Evolutionary conservation across 2,113 vertebrate species (phyloP).

Genomic region (Saguinus imperator): DNA sequence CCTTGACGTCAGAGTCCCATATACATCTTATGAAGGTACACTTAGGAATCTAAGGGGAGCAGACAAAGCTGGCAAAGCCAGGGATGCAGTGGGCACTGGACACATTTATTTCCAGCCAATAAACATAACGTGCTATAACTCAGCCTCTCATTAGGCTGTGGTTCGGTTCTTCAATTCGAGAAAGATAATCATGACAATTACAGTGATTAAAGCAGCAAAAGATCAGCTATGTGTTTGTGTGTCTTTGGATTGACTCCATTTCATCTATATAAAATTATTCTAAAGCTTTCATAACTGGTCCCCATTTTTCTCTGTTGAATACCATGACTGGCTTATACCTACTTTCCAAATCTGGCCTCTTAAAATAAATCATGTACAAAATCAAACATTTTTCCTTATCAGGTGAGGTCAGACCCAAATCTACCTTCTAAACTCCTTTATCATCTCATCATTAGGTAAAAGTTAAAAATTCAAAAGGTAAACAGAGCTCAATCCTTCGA

Average conservation of each 20-base stretch:
- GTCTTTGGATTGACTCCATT: not conserved
- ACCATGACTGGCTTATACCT: not conserved
- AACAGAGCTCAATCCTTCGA: not conserved
- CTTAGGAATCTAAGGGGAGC: slow-evolving; percentile 18
- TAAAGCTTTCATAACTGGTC: not conserved
- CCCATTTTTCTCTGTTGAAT: not conserved
- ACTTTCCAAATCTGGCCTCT: not conserved
- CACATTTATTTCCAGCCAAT: slow-evolving; percentile 11
- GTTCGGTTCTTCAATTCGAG: not conserved
- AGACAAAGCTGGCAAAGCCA: not conserved
- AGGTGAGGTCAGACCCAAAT: not conserved
- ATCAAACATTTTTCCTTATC: not conserved
- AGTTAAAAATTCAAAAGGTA: slow-evolving; percentile 2
- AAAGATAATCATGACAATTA: not conserved
- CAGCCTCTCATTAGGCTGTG: slow-evolving; percentile 28
- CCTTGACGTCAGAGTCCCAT: not conserved
- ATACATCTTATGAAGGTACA: not conserved
- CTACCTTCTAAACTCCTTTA: not conserved
- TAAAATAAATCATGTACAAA: not conserved
- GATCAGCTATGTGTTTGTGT: not conserved
- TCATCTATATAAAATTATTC: slow-evolving; percentile 2
- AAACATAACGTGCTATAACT: not conserved
- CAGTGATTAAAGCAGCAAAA: slow-evolving; percentile 12
- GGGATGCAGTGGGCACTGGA: not conserved
- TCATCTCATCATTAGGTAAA: not conserved